These are phyloP conservation scores for Amphiprion ocellaris DNA, from an alignment of 2,113 vertebrate species.

Conservation along the genomic window DNA sequence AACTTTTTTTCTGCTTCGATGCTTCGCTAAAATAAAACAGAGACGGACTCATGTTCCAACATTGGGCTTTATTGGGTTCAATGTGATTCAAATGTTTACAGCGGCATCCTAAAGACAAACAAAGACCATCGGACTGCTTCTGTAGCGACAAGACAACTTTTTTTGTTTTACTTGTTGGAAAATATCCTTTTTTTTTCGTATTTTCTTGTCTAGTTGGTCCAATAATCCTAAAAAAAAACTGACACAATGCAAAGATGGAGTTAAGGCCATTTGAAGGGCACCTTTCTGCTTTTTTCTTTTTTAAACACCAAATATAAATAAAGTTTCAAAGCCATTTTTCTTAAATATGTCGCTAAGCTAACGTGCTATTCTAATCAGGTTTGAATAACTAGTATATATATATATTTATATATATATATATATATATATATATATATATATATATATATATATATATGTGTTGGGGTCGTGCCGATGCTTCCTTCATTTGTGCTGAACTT, in stretches of 20 bases:
- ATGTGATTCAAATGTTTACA: constrained; percentile 67
- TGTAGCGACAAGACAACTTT: constrained; percentile 8
- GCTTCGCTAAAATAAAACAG: background rate
- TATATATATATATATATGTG: too few relatives aligned
- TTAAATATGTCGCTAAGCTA: constrained; percentile 83
- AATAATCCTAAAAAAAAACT: constrained; percentile 52
- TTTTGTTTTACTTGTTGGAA: constrained; percentile 9
- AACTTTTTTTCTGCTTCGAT: background rate
- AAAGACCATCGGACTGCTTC: constrained; percentile 62
- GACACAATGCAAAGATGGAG: constrained; percentile 73
- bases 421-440: too few relatives aligned
- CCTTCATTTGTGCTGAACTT: too few relatives aligned
- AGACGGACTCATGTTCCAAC: constrained; percentile 44
- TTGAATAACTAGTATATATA: constrained; percentile 83
- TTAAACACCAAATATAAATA: constrained; percentile 81
- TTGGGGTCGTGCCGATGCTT: too few relatives aligned
- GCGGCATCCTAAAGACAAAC: constrained; percentile 72
- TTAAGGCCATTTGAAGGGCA: constrained; percentile 83
- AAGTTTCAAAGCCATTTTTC: constrained; percentile 75
- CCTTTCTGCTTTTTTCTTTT: constrained; percentile 51
- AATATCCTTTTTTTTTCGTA: constrained; percentile 33
- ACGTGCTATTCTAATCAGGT: constrained; percentile 81
- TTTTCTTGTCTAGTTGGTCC: constrained; percentile 48
- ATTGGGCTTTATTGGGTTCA: constrained; percentile 78
- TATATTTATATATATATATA: background rate